Percentiles rank a stretch among this genome's conserved stretches.
Conservation (phyloP, 2,888 invertebrate genomes). For the Pollenia labialis region DNA sequence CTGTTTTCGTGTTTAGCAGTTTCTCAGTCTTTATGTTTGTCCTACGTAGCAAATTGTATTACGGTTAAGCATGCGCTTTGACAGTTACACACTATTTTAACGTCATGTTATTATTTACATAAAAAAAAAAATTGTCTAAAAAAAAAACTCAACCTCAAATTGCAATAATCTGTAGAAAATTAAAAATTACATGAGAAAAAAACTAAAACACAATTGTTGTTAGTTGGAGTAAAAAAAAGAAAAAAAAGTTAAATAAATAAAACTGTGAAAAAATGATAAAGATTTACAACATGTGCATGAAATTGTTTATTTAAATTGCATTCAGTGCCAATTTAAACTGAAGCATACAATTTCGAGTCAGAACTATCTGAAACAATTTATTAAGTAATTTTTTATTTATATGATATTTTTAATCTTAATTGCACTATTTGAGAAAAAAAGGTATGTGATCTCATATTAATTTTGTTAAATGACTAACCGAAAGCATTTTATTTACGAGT, state of each 20-base stretch:
- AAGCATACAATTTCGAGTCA: not conserved
- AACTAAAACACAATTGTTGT: slow-evolving; percentile 30
- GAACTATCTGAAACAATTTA: slow-evolving; percentile 35
- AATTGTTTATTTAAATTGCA: slow-evolving; percentile 64
- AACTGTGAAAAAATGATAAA: slow-evolving; percentile 20
- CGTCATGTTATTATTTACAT: slow-evolving; percentile 70
- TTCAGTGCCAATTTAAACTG: slow-evolving; percentile 43
- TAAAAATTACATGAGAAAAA: slow-evolving; percentile 63
- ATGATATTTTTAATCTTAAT: slow-evolving; percentile 20
- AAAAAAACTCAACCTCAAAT: slow-evolving; percentile 32
- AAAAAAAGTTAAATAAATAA: too few relatives aligned
- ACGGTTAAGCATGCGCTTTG: slow-evolving; percentile 72
- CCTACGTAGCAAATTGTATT: slow-evolving; percentile 55
- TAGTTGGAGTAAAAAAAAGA: slow-evolving; percentile 26
- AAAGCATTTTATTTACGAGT: too few relatives aligned
- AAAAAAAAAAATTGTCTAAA: slow-evolving; percentile 22
- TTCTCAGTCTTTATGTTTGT: not conserved
- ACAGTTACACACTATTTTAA: slow-evolving; percentile 71
- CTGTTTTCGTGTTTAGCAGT: not conserved
- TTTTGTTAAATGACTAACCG: not conserved
- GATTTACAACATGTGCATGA: slow-evolving; percentile 56
- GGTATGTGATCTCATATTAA: slow-evolving; percentile 15
- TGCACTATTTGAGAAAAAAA: slow-evolving; percentile 11
- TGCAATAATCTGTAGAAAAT: slow-evolving; percentile 67
- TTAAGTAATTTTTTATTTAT: slow-evolving; percentile 27